These are phyloP conservation scores for Nebria brevicollis DNA, from an alignment of 2,888 invertebrate species.

Conservation along the genomic window DNA sequence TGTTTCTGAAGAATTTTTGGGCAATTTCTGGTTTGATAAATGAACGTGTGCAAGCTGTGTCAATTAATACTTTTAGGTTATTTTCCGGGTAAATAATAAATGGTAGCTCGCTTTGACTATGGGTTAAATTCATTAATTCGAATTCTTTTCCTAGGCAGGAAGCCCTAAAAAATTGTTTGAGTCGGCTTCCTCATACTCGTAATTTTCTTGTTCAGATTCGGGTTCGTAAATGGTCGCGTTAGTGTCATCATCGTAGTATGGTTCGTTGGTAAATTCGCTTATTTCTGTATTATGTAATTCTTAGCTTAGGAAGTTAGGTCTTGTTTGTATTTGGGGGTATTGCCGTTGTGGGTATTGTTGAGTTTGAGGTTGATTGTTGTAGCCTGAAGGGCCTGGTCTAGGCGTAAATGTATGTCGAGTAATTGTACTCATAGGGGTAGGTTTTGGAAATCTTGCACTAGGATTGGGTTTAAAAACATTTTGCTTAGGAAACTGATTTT, in stretches of 20 bases:
- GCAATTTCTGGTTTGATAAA: conserved; percentile 48
- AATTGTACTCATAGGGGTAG: conserved; percentile 15
- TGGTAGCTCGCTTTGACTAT: not conserved
- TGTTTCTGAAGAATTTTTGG: conserved; percentile 5
- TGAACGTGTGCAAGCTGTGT: conserved; percentile 47
- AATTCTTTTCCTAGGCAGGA: not conserved
- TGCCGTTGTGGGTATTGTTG: conserved; percentile 4
- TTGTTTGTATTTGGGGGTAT: conserved; percentile 13
- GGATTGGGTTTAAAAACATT: conserved; percentile 26
- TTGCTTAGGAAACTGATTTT: not conserved
- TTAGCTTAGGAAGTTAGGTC: conserved; percentile 17
- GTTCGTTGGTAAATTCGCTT: not conserved
- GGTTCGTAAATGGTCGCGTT: too few relatives aligned
- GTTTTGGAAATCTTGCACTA: conserved; percentile 28
- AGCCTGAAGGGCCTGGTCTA: not conserved
- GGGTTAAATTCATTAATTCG: not conserved
- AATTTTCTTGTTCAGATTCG: too few relatives aligned
- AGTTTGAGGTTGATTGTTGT: not conserved
- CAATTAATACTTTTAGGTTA: conserved; percentile 34
- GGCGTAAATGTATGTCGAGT: conserved; percentile 24
- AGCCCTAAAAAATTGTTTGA: not conserved
- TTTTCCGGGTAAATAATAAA: too few relatives aligned
- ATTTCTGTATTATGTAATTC: conserved; percentile 25
- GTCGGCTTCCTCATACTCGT: not conserved
- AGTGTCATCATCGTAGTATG: not conserved